phyloP scores from a whole-genome alignment of 2,113 vertebrate species.

The Coptodon bakossiorum region DNA sequence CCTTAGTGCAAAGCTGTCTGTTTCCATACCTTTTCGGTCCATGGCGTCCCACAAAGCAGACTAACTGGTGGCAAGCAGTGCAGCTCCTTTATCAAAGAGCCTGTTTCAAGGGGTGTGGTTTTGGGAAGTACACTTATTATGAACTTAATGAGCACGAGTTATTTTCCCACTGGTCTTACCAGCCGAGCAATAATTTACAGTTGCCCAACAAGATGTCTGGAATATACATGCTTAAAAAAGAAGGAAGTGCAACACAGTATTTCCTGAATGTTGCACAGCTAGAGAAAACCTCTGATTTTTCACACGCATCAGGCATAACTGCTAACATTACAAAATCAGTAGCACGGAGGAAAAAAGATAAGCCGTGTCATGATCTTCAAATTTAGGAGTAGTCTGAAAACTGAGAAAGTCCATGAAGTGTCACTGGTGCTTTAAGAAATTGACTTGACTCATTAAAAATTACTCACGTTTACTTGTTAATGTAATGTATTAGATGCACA shows the following conservation, averaged over 20 bases:
- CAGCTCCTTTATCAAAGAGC: background rate
- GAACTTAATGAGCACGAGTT: background rate
- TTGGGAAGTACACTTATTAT: constrained; percentile 20
- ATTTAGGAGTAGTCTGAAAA: background rate
- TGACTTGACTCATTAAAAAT: background rate
- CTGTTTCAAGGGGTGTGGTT: constrained; percentile 29
- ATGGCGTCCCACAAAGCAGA: background rate
- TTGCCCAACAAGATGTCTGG: constrained; percentile 6
- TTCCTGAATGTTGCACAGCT: background rate
- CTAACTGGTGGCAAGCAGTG: background rate
- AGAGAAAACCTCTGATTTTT: background rate
- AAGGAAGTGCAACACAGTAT: background rate
- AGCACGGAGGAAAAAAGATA: background rate
- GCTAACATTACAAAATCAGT: background rate
- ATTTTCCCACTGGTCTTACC: background rate
- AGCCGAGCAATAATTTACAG: background rate
- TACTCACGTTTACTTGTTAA: background rate
- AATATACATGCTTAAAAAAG: constrained; percentile 18
- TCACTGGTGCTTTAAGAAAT: background rate
- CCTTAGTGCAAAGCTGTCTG: background rate
- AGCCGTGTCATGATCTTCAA: background rate
- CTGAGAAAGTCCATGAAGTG: background rate
- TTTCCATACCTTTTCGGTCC: constrained; percentile 21
- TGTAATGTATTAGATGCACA: background rate
- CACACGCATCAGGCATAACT: background rate